Percentiles rank a stretch among this genome's conserved stretches.
Evolutionary conservation across 2,888 invertebrate genomes (phyloP).

Genomic region (Theretra japonica): DNA sequence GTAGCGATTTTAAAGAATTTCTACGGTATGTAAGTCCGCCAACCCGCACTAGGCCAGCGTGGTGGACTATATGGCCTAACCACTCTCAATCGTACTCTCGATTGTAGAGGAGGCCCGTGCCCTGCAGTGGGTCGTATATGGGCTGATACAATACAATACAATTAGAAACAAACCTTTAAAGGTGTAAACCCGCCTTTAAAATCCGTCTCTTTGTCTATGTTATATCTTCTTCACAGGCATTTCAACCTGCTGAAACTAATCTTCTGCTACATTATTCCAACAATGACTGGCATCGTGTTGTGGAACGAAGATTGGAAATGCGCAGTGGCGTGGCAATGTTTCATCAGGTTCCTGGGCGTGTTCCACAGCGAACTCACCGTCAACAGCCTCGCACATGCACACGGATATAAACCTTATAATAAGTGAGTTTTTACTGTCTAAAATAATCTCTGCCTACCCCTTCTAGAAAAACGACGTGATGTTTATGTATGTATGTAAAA

Average conservation of each 20-base stretch:
- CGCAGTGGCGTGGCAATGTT: slow-evolving; percentile 88
- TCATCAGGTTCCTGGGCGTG: slow-evolving; percentile 89
- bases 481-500: too few species aligned
- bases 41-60: too few species aligned
- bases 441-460: too few species aligned
- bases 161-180: too few species aligned
- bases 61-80: too few species aligned
- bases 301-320: slow-evolving; percentile 90
- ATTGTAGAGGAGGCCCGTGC: too few species aligned
- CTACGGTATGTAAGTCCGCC: too few species aligned
- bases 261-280: slow-evolving; percentile 90
- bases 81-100: too few species aligned
- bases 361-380: slow-evolving; percentile 95
- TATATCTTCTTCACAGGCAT: slow-evolving; percentile 77
- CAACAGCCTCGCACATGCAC: slow-evolving; percentile 93
- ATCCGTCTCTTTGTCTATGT: not conserved
- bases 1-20: too few species aligned
- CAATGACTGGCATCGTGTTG: slow-evolving; percentile 86
- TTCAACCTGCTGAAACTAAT: slow-evolving; percentile 88
- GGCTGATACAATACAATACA: too few species aligned
- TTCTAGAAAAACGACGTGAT: not conserved
- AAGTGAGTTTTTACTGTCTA: slow-evolving; percentile 70
- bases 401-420: slow-evolving; percentile 84
- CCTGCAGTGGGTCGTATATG: too few species aligned
- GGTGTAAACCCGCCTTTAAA: too few species aligned